Percentiles rank a stretch among this genome's conserved stretches.
Conservation (phyloP, 2,888 invertebrate species). For the Apotomis betuletana region DNA sequence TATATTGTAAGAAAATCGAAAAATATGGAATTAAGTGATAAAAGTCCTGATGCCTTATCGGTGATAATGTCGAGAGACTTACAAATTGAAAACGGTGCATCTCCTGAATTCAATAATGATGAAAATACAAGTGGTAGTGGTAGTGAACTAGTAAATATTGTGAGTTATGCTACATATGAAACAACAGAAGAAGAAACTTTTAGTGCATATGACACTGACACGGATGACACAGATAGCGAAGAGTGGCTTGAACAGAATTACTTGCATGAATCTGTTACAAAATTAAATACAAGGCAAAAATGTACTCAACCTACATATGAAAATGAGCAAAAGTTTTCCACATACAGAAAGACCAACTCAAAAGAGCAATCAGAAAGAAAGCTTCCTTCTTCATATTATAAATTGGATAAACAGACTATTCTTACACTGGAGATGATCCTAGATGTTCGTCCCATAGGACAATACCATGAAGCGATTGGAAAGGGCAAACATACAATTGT, state of each 20-base stretch:
- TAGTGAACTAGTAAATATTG: not conserved
- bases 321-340: not conserved
- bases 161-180: not conserved
- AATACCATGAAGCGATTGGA: not conserved
- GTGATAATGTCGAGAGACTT: not conserved
- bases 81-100: not conserved
- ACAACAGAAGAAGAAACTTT: not conserved
- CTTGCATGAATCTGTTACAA: not conserved
- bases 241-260: not conserved
- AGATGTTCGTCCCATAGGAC: not conserved
- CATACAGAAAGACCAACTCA: not conserved
- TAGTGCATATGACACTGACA: not conserved
- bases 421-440: not conserved
- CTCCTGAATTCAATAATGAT: not conserved
- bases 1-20: not conserved
- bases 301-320: not conserved
- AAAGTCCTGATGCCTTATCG: not conserved
- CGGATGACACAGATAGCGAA: not conserved
- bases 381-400: not conserved
- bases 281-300: not conserved
- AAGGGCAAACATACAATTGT: not conserved
- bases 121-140: not conserved
- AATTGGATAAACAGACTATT: not conserved
- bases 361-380: slow-evolving; percentile 1
- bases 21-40: not conserved